Evolutionary conservation across 2,113 vertebrate genomes (phyloP), one percentile per base, ranked within the genome.

Genomic region (Laterallus jamaicensis): DNA sequence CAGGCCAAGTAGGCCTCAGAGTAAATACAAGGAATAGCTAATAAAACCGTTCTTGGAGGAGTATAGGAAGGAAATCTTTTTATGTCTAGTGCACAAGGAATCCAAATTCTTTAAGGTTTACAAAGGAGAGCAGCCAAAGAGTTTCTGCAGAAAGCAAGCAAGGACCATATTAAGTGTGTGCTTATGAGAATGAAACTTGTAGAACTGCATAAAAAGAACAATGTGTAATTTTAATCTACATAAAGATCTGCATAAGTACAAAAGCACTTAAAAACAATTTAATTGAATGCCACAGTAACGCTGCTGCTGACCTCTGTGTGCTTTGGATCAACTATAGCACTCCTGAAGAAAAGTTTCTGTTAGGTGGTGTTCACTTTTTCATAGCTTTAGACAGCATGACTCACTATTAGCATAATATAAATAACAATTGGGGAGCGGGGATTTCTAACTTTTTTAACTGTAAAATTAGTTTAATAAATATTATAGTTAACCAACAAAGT

Each of bases 391-490:
- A 86, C 63, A 64, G 6, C 12, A 9, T 71, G 70, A 49, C 12
- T 92, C 6, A 56, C 55, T 94, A 63, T 88, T 32, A 7, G 15
- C 52, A 44, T 90, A 68, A 37, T 71, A 56, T 5, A 91, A 67
- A 71, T 47, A 42, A 67, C 49, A 77, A 63, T 12, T 22, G 67
- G 5, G 19, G 4, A 83, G 58, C 13, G 66, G 35, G 32, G 56
- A 32, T 49, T 85, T 78, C 32, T 91, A 42, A 25, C 82, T 40
- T 75, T n/a, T 94, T 96, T 64, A 87, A 66, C 22, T 9, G 39
- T 58, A 88, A 91, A 94, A 74, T 79, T 86, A 77, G 16, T 92
- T 97, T 84, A 89, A 80, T 83, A 92, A 85, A 81, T 83, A 44
- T 69, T 91, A 25, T n/a, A 49, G 24, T 63, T 68, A 64, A 81